Evolutionary conservation across 2,888 invertebrate genomes (phyloP), one percentile per base, ranked within the genome.

Genomic region (Seira sanloemensis): DNA sequence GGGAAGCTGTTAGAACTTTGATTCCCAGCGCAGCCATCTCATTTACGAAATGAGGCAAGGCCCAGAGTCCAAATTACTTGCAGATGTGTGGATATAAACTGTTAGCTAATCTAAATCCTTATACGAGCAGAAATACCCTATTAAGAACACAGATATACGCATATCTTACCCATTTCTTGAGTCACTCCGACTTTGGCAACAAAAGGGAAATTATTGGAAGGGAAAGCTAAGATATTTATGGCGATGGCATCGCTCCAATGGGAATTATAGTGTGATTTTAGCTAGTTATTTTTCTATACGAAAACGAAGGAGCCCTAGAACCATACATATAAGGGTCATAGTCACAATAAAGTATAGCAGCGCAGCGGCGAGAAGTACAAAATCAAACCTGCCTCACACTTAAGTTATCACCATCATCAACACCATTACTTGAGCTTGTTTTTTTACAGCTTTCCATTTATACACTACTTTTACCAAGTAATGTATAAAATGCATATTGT

Each of bases 161-260:
- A 62, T 26, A 24, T 37, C 19, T 77, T 77, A 50, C n/a, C 68
- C 72, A 66, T 71, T 77, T 83, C 77, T 58, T 83, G 67, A 77
- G 67, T 83, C 73, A 83, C 54, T 83, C 77, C 77, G 76, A 83
- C 76, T 83, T 77, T 80, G 85, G 78, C 76, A 77, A 85, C 76
- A 85, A 68, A 73, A 69, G 74, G 68, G 73, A 77, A 78, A 74
- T 77, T 80, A 78, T 78, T 78, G 78, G 84, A 79, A 84, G 79
- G 75, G 85, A 78, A 85, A 69, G 81, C 73, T 69, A 78, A 83
- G 85, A 83, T 83, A 86, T 86, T 86, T 86, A 86, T 86, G 85
- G 76, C 58, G 77, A 85, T 86, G 86, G 86, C 84, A 82, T 37
- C 23, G 67, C 71, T 84, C 86, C 86, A 86, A 85, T 75, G 84